A percentile compares a stretch with the other conserved stretches of the same genome.
Evolutionary conservation across 2,888 invertebrate genomes (phyloP).

Genomic region (Ceratothoa steindachneri): DNA sequence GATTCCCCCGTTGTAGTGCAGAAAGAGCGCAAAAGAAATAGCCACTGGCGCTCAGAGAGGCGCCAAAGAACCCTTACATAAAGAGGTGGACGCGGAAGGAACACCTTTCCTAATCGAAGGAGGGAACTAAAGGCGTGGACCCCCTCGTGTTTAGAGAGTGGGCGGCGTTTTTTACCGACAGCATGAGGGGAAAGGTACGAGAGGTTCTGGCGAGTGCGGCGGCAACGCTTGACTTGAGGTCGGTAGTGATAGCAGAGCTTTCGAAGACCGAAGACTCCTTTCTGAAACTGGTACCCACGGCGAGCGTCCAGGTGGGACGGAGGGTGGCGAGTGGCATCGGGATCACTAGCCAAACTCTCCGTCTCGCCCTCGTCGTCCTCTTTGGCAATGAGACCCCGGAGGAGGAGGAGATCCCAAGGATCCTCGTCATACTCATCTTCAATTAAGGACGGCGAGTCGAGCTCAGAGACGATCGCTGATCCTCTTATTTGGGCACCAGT

Average conservation of each 20-base stretch:
- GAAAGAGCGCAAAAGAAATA: background rate
- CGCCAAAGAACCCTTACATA: slow-evolving; percentile 38
- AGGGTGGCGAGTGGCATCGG: background rate
- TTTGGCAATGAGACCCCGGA: background rate
- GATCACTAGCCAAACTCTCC: background rate
- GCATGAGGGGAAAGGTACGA: background rate
- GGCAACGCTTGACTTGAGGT: slow-evolving; percentile 46
- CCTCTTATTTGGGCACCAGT: slow-evolving; percentile 49
- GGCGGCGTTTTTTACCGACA: background rate
- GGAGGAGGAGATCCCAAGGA: slow-evolving; percentile 1
- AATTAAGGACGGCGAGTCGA: slow-evolving; percentile 23
- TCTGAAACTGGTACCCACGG: slow-evolving; percentile 5
- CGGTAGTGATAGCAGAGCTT: slow-evolving; percentile 43
- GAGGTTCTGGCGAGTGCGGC: background rate
- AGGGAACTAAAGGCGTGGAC: slow-evolving; percentile 27
- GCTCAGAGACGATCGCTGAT: background rate
- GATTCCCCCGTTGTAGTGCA: background rate
- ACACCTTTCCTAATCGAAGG: slow-evolving; percentile 18
- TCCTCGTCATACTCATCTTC: slow-evolving; percentile 41
- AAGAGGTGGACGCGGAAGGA: background rate
- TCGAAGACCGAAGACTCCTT: slow-evolving; percentile 35
- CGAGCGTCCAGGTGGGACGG: background rate
- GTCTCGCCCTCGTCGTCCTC: background rate
- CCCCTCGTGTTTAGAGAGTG: background rate
- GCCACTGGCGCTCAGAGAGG: background rate